phyloP scores from a whole-genome alignment of 2,113 vertebrate genomes.

The Taurulus bubalis region DNA sequence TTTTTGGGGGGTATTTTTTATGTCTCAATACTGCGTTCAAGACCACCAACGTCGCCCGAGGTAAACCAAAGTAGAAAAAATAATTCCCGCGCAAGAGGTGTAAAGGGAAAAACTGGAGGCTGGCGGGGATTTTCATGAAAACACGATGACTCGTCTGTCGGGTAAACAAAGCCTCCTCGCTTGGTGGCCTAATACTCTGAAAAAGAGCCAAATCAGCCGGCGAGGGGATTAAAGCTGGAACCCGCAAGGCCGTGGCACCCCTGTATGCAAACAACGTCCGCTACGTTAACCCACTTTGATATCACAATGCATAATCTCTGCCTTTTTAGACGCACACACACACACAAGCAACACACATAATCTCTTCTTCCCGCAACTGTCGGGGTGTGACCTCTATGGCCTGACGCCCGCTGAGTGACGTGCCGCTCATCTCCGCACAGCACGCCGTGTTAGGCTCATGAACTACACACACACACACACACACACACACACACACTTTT shows the following conservation, averaged over 20 bases:
- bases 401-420: constrained; percentile 78
- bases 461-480: constrained; percentile 38
- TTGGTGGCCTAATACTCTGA: constrained; percentile 74
- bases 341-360: constrained; percentile 63
- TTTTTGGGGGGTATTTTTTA: too few species aligned
- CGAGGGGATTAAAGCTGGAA: constrained; percentile 73
- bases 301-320: constrained; percentile 85
- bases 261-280: constrained; percentile 74
- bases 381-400: constrained; percentile 81
- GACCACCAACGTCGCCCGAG: constrained; percentile 9
- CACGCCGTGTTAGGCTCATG: constrained; percentile 70
- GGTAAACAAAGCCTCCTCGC: constrained; percentile 79
- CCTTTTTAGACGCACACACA: constrained; percentile 52
- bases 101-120: constrained; percentile 6
- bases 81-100: constrained; percentile 11
- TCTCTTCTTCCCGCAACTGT: constrained; percentile 81
- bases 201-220: constrained; percentile 81
- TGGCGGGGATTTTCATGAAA: constrained; percentile 56
- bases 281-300: constrained; percentile 78
- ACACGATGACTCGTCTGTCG: constrained; percentile 69
- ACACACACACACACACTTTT: constrained; percentile 45
- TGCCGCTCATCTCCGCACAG: constrained; percentile 73
- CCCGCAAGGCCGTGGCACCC: constrained; percentile 55
- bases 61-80: neutral
- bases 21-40: neutral